Evolutionary conservation across 64 coral and sea anemone genomes (phyloP).

Genomic region (Montipora sp.): DNA sequence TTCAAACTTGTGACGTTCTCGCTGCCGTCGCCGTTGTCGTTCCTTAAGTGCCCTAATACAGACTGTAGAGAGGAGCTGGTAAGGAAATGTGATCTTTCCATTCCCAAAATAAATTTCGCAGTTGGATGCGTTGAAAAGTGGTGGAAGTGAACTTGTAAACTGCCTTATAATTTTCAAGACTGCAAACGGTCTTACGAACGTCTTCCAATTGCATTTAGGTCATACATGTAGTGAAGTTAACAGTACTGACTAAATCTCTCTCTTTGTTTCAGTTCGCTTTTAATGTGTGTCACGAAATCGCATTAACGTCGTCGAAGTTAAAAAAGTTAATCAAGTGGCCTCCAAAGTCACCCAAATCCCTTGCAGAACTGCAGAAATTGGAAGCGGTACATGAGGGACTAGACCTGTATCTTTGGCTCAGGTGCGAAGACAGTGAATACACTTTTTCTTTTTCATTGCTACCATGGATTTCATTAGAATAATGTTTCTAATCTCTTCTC

Average conservation of each 20-base stretch:
- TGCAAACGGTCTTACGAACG: no score
- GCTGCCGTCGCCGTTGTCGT: no score
- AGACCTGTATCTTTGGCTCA: constrained; percentile 71
- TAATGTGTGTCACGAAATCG: constrained; percentile 60
- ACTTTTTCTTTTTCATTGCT: background rate
- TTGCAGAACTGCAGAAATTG: constrained; percentile 73
- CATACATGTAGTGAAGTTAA: background rate
- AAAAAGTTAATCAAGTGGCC: constrained; percentile 77
- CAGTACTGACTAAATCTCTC: background rate
- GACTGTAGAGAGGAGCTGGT: no score
- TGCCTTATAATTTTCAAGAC: no score
- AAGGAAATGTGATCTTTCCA: no score
- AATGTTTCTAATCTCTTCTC: no score
- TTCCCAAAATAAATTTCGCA: no score
- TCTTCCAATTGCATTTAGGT: background rate
- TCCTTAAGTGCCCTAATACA: no score
- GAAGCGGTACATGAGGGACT: constrained; percentile 76
- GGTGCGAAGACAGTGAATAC: background rate
- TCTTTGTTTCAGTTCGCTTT: constrained; percentile 76
- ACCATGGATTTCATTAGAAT: no score
- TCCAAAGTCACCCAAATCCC: constrained; percentile 68
- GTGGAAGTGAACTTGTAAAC: no score
- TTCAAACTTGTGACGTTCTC: no score
- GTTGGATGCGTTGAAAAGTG: no score
- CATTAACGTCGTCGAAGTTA: constrained; percentile 46